Evolutionary conservation across 1,140 invertebrate species (phyloP), one percentile per base, ranked within the genome.

Genomic region (Apocrypta bakeri): DNA sequence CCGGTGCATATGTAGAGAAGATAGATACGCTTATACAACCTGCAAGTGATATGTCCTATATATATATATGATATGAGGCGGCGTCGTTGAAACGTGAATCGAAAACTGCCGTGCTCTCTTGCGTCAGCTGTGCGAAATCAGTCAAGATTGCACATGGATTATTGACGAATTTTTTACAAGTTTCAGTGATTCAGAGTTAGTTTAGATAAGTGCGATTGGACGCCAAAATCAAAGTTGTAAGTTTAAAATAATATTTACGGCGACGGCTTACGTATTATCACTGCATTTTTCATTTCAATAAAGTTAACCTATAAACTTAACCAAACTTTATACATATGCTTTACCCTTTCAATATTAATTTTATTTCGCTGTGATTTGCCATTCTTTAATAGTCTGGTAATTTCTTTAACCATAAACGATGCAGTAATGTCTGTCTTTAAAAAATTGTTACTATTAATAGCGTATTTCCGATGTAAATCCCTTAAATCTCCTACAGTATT

Each of bases 81-180:
- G 61, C 61, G 61, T 63, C 61, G 61, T 63, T 63, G 61, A 63
- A 21, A 63, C 24, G 61, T 24, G 61, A 63, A 24, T 63, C 24
- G 61, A 63, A 63, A 63, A 63, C 24, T 63, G 2, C 63, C 63
- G 63, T 66, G 25, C 68, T 71, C 68, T 71, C 14, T 71, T 69
- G 68, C 68, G 31, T 71, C 68, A 71, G 68, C 31, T 37, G 68
- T 37, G 29, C 27, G 31, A 29, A 66, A 66, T 66, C 68, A 37
- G 37, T 81, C 68, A 82, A 76, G 56, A 84, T 86, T 84, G 86
- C 87, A 87, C 87, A 88, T 88, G 87, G 86, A 86, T 88, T 87
- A 84, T 86, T 87, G 72, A 87, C 83, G 25, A 83, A 79, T 84
- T 81, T 84, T 82, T 69, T 25, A 37, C 37, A 82, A 37, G 24